These are phyloP conservation scores for Pygmarrhopalites habei DNA, from an alignment of 1,140 invertebrate species.

Conservation along the genomic window DNA sequence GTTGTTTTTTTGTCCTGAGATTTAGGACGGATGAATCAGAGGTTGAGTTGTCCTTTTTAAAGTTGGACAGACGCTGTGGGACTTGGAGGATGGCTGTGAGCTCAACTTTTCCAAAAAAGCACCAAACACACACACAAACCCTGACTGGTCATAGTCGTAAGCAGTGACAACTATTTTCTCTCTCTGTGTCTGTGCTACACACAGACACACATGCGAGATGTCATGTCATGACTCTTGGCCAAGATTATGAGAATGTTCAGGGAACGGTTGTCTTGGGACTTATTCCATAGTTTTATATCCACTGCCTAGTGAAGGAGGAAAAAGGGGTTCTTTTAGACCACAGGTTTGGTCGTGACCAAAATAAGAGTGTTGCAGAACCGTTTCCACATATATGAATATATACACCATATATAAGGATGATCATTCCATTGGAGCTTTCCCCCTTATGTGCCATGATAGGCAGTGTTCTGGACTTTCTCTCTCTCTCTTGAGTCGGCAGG, in stretches of 20 bases:
- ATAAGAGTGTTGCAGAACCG: background rate
- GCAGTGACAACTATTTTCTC: background rate
- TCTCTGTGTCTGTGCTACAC: background rate
- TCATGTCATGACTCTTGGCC: background rate
- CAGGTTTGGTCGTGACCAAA: background rate
- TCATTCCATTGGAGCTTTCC: too few relatives aligned
- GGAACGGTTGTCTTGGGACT: background rate
- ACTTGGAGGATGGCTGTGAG: background rate
- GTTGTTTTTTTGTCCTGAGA: background rate
- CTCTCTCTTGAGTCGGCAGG: background rate
- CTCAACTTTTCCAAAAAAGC: too few relatives aligned
- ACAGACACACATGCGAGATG: background rate
- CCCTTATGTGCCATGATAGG: too few relatives aligned
- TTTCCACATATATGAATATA: too few relatives aligned
- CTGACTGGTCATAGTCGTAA: background rate
- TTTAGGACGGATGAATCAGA: background rate
- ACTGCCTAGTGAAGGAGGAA: too few relatives aligned
- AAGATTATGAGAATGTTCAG: background rate
- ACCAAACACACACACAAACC: too few relatives aligned
- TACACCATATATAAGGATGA: background rate
- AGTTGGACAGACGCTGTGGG: background rate
- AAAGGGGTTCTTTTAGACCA: background rate
- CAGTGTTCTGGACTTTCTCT: background rate
- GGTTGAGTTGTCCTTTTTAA: background rate
- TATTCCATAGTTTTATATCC: background rate